A percentile compares a stretch with the other conserved stretches of the same genome.
Conservation (phyloP, 2,888 invertebrate genomes). For the Neoascia interrupta region DNA sequence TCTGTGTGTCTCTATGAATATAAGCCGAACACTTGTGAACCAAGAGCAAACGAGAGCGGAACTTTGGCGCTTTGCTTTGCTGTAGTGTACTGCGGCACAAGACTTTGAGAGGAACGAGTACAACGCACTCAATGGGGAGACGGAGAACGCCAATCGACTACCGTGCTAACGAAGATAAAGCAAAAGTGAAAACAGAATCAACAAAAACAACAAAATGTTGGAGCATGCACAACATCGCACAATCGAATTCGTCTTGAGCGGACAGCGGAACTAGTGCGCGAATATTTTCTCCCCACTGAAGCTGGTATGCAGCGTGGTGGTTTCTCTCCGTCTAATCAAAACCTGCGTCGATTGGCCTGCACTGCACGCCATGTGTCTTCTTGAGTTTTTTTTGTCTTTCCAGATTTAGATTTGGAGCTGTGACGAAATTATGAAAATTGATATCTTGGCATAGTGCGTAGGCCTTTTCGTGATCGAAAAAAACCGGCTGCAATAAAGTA, state of each 20-base stretch:
- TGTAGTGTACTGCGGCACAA: too few relatives aligned
- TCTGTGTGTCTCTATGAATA: background rate
- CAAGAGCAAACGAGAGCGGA: too few relatives aligned
- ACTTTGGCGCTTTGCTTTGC: background rate
- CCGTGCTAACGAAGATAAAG: slow-evolving; percentile 23
- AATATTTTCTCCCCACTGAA: background rate
- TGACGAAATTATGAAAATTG: slow-evolving; percentile 9
- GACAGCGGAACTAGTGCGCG: slow-evolving; percentile 13
- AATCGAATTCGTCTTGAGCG: slow-evolving; percentile 20
- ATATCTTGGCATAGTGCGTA: background rate
- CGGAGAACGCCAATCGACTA: background rate
- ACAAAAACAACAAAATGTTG: background rate
- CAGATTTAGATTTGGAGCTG: background rate
- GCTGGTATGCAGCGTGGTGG: slow-evolving; percentile 1
- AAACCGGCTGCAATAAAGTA: too few relatives aligned
- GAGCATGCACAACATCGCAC: slow-evolving; percentile 26
- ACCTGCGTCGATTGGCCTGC: too few relatives aligned
- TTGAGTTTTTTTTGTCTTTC: slow-evolving; percentile 27
- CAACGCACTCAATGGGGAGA: too few relatives aligned
- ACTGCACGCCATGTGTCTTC: slow-evolving; percentile 11
- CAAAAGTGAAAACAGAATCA: background rate
- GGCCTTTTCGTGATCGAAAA: background rate
- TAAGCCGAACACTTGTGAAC: background rate
- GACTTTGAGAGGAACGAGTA: too few relatives aligned
- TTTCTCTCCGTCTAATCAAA: slow-evolving; percentile 16